Base-by-base conservation (phyloP, 2,888 invertebrate species). In the Ypsolopha scabrella region DNA sequence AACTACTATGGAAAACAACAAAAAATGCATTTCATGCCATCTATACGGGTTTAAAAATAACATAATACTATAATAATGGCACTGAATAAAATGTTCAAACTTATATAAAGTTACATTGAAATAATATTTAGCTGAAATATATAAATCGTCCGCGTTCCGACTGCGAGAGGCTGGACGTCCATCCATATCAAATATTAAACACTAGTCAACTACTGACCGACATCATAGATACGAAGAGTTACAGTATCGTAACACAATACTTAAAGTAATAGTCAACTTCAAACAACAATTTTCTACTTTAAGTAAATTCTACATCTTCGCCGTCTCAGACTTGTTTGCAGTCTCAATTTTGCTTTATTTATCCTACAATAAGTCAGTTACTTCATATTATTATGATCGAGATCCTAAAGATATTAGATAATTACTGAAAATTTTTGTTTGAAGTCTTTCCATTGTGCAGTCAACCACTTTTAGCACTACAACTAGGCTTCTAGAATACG, bases 21-120 rank as follows among this genome's bases (percentile, higher is more conserved):
- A 60, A 71, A 75, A 77, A 77, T 79, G 83, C 83, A 85, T 85
- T 77, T 75, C 61, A 85, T 85, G 83, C 83, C 78, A 78, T 76
- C 38, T 38, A 78, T 74, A 80, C 76, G 74, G 76, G 77, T 78
- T 77, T 75, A 63, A 79, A 83, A 80, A 81, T 80, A 82, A 81
- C 76, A 73, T 76, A 82, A 83, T 80, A 80, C 79, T 80, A 76
- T 72, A 61, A 72, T 71, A 80, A 83, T 83, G 83, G 83, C 83
- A 83, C 83, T 76, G 79, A 80, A 80, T 64, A 74, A 76, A 75
- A 76, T 72, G 66, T 61, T 72, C 73, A 69, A 24, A 48, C 38
- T 24, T 24, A 24, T 24, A 24, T 10, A 11, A 11, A 11, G 2
- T 10, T 46, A 46, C 34, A 9, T 34, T 14, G 33, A 44, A 44